Base-by-base conservation (phyloP, 2,797 vertebrate genomes). In the Eulemur albifrons region DNA sequence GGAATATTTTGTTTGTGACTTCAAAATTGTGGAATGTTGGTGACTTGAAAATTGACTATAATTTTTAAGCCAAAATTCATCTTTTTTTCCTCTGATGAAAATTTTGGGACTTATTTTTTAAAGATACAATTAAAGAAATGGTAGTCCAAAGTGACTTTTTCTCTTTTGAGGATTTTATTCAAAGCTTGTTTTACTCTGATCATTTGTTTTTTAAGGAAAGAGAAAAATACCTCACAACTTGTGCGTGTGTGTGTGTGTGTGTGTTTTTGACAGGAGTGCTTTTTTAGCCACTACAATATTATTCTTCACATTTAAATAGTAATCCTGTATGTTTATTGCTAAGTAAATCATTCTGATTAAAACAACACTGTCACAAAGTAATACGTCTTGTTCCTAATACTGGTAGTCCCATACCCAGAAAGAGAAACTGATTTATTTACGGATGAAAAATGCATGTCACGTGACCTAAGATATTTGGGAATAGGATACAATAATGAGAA, bases 201-300 rank as follows among this genome's bases (percentile, higher is more conserved):
- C 13, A n/a, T 88, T 92, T 95, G 81, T 23, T 65, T 90, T 81
- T 87, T 85, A 70, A 90, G 50, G 18, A 86, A 81, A 82, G 43
- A 90, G 75, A 63, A 21, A 92, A 92, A 86, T 35, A 65, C 27
- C 12, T 97, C 32, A 90, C 30, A 94, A 59, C 75, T 50, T 59
- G n/a, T 72, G 25, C 11, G 45, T 9, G 43, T 9, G 43, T 9
- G 43, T 8, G 43, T 45, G 43, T 45, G 45, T 52, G 10, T 57
- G 84, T 30, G 50, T 75, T 45, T 15, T 79, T 50, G 61, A 65
- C 23, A 67, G 2, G 90, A 80, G 27, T 92, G 25, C 20, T 70
- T 93, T 96, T 80, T 70, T 32, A n/a, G 45, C 45, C 12, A 57
- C 15, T 81, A 10, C 5, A 65, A 15, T 76, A 59, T 92, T 73